These are phyloP conservation scores for Oryzias curvinotus DNA, from an alignment of 2,113 vertebrate species.

Conservation along the genomic window DNA sequence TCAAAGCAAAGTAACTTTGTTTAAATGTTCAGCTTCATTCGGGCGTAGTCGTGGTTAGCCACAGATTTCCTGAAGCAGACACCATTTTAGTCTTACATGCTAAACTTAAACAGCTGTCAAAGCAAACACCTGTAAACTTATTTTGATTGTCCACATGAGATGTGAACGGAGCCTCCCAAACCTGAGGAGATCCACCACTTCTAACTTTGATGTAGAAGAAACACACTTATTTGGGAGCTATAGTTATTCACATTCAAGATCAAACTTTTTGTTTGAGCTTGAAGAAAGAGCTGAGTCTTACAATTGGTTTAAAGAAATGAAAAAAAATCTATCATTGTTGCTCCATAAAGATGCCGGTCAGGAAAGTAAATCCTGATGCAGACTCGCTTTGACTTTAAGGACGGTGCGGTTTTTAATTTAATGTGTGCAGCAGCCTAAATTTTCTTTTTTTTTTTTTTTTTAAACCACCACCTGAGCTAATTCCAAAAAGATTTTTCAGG, in stretches of 20 bases:
- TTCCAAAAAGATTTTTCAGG: too few species aligned
- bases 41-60: conserved; percentile 62
- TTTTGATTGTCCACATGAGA: conserved; percentile 50
- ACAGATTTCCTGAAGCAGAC: conserved; percentile 50
- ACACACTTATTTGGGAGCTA: not conserved
- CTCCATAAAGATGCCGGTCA: conserved; percentile 32
- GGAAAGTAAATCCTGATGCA: conserved; percentile 43
- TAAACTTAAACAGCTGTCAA: conserved; percentile 36
- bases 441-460: too few species aligned
- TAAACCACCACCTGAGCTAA: conserved; percentile 9
- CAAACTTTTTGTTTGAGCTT: conserved; percentile 14
- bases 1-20: conserved; percentile 50
- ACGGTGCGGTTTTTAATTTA: conserved; percentile 47
- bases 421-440: conserved; percentile 46
- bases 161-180: conserved; percentile 40
- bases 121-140: conserved; percentile 53
- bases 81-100: conserved; percentile 63
- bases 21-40: conserved; percentile 46
- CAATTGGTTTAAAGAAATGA: conserved; percentile 37
- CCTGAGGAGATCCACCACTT: not conserved
- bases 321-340: conserved; percentile 43
- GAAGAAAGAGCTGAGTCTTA: conserved; percentile 10
- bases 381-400: conserved; percentile 56
- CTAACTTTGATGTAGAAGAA: not conserved
- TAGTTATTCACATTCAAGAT: conserved; percentile 1